These are phyloP conservation scores for Corbicula japonica DNA, from an alignment of 2,888 invertebrate genomes.

Conservation along the genomic window DNA sequence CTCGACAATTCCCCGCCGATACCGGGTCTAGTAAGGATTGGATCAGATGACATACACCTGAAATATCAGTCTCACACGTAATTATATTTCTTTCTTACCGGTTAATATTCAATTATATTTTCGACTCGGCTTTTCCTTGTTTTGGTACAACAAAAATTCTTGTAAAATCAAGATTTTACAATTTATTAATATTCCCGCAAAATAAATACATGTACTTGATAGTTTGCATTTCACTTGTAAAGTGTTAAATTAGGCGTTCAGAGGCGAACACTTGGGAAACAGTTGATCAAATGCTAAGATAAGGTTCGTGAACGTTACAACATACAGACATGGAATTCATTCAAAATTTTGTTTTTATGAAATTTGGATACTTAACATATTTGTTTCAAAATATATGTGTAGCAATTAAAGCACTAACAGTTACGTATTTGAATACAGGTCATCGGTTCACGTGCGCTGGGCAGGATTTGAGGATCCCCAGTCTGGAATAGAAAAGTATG, in stretches of 20 bases:
- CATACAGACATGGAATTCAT: too few species aligned
- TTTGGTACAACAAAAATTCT: not conserved
- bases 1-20: constrained; percentile 72
- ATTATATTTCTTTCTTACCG: constrained; percentile 1
- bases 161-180: not conserved
- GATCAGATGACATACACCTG: constrained; percentile 36
- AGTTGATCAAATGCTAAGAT: too few species aligned
- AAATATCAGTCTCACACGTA: constrained; percentile 54
- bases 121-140: not conserved
- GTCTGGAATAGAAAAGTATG: too few species aligned
- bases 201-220: not conserved
- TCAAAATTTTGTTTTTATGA: too few species aligned
- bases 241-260: not conserved
- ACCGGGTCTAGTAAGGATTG: constrained; percentile 63
- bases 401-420: too few species aligned
- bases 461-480: too few species aligned
- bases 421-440: too few species aligned
- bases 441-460: too few species aligned
- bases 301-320: too few species aligned
- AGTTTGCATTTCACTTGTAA: not conserved
- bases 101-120: not conserved
- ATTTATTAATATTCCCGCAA: not conserved
- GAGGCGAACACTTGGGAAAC: too few species aligned
- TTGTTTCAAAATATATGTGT: too few species aligned
- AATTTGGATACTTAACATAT: too few species aligned